phyloP scores from a whole-genome alignment of 2,113 vertebrate species.

The Acanthochromis polyacanthus region DNA sequence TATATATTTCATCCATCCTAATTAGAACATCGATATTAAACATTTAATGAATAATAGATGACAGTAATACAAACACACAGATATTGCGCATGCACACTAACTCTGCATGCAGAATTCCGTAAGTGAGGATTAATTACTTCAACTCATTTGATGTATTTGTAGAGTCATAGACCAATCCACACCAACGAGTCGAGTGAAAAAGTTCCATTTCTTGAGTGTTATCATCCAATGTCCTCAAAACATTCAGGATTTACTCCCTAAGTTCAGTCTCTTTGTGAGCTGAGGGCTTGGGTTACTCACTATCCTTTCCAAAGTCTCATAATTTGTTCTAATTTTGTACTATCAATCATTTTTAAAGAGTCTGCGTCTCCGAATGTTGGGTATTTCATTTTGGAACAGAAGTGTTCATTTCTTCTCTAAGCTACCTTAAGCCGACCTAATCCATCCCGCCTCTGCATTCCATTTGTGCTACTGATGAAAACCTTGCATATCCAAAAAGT shows the following conservation, averaged over 20 bases:
- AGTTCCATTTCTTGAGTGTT: neutral
- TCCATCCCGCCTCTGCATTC: constrained; percentile 47
- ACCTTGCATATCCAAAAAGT: constrained; percentile 44
- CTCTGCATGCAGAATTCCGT: too few species aligned
- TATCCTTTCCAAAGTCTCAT: constrained; percentile 3
- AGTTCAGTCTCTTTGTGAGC: neutral
- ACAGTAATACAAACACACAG: constrained; percentile 2
- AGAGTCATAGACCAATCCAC: too few species aligned
- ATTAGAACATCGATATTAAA: constrained; percentile 51
- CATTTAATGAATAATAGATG: constrained; percentile 41
- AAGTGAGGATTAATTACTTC: too few species aligned
- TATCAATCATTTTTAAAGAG: constrained; percentile 16
- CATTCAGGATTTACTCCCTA: neutral
- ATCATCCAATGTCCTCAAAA: neutral
- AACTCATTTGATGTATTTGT: too few species aligned
- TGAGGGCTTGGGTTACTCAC: neutral
- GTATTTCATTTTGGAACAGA: constrained; percentile 37
- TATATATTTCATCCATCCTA: constrained; percentile 33
- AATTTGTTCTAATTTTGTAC: constrained; percentile 35
- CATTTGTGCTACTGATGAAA: constrained; percentile 63
- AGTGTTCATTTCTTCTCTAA: constrained; percentile 54
- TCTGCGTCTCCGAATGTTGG: constrained; percentile 22
- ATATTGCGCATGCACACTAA: neutral
- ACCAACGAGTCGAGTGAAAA: too few species aligned
- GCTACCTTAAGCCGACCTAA: constrained; percentile 57